Evolutionary conservation across 1,140 invertebrate genomes (phyloP), one percentile per base, ranked within the genome.

Genomic region (Drosophila triauraria): DNA sequence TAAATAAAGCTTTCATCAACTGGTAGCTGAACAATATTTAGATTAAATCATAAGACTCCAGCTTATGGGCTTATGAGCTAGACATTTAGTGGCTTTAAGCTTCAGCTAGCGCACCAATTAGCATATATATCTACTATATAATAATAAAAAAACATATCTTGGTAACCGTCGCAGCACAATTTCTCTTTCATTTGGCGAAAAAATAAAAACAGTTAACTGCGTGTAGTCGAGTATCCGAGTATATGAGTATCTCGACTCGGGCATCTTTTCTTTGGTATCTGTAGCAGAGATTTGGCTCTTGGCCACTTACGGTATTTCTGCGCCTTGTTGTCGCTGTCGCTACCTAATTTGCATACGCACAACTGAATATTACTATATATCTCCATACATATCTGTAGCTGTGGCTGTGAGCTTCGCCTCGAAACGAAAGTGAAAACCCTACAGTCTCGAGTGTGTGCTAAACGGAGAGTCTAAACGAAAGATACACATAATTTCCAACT

Each of bases 181-280:
- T 88, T 88, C 85, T 88, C 85, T 88, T 88, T 88, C 85, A 90
- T 88, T 88, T 88, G 78, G 81, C 85, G 64, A 88, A 61, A 77
- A 74, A 44, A 23, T 20, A 67, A 65, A 88, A 84, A 90, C 81
- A 75, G 85, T 90, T 88, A 90, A 78, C 84, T 75, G 65, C 61
- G 44, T 40, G 32, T 23, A 23, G 51, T 7, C 51, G 51, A 38
- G 32, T 23, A 38, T 13, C 38, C 38, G 40, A 42, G 44, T 70
- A 61, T 69, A 43, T 69, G 42, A 35, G 63, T 58, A 65, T 59
- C 57, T 61, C 27, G 7, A 20, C 46, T 44, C 32, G 25, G 38
- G 27, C 48, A 75, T 82, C 74, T 82, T 71, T 82, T 25, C 53
- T 75, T 53, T 70, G 61, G 61, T 70, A 67, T 88, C 80, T 88